Base-by-base conservation (phyloP, 2,888 invertebrate species). In the Sinopyrophorus schimmeli region DNA sequence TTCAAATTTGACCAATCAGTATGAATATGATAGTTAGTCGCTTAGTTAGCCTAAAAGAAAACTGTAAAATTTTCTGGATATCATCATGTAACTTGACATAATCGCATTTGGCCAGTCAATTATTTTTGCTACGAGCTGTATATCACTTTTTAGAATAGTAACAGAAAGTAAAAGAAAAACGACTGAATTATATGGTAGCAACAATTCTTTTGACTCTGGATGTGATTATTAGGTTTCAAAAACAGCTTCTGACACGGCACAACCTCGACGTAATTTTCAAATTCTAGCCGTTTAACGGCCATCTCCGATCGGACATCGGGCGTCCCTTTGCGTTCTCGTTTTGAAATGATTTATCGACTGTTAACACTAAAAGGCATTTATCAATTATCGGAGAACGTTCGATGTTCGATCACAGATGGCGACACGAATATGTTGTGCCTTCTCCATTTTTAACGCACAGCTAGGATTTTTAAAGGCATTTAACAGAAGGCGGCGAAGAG, bases 381-480 rank as follows among this genome's bases (percentile, higher is more conserved):
- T 3, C 14, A 9, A 10, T 21, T 21, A 4, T 5, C n/a, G n/a
- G 21, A 12, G 15, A 20, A 35, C 26, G 14, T 37, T 26, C 24
- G 24, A 31, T 7, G 21, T 64, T 63, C 58, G 46, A 57, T 55
- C 58, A 61, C 59, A 60, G 57, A 57, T 49, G 60, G 57, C 55
- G 56, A 16, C n/a, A 28, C 54, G 53, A 62, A 62, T 65, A 65
- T 65, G 68, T 70, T 69, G 70, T 69, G 70, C 70, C 70, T 70
- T 59, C 55, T 68, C 65, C 63, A 66, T 65, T 58, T 63, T 61
- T 62, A 58, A 68, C 70, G 69, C 70, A 68, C 70, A 70, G 59
- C 64, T 64, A 58, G 57, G 41, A 37, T 39, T 35, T 16, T 30
- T 31, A 17, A 7, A 15, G 2, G 30, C 1, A 9, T 3, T n/a